A percentile compares a stretch with the other conserved stretches of the same genome.
phyloP scores from a whole-genome alignment of 1,140 invertebrate genomes.

The Theocolax elegans region DNA sequence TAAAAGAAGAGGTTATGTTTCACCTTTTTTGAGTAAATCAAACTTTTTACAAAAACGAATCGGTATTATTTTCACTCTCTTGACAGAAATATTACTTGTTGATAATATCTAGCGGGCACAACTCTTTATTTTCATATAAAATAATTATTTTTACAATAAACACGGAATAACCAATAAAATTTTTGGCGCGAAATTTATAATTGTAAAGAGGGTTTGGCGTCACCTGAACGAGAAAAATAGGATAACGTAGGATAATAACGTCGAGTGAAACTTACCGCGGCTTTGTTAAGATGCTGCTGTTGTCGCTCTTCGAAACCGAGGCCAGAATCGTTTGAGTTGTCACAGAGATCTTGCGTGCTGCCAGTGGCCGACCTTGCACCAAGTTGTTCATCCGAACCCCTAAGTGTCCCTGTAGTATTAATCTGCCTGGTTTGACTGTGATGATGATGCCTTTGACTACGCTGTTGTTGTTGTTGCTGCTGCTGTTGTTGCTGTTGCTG shows the following conservation, averaged over 20 bases:
- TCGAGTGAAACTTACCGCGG: slow-evolving; percentile 42
- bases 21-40: too few species aligned
- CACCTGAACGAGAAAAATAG: too few species aligned
- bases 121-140: too few species aligned
- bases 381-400: slow-evolving; percentile 34
- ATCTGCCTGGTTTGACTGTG: slow-evolving; percentile 11
- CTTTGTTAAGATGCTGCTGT: slow-evolving; percentile 50
- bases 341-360: slow-evolving; percentile 68
- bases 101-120: too few species aligned
- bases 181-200: too few species aligned
- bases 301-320: slow-evolving; percentile 78
- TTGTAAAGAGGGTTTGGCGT: too few species aligned
- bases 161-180: too few species aligned
- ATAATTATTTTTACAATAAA: too few species aligned
- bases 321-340: slow-evolving; percentile 87
- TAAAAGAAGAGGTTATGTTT: too few species aligned
- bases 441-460: slow-evolving; percentile 12
- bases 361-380: slow-evolving; percentile 42
- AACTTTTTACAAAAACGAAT: too few species aligned
- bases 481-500: slow-evolving; percentile 48
- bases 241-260: not conserved
- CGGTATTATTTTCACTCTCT: too few species aligned
- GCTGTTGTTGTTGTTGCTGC: slow-evolving; percentile 42
- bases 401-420: not conserved
- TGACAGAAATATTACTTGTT: too few species aligned